Conservation (phyloP, 2,113 vertebrate species). For the Balaeniceps rex region DNA sequence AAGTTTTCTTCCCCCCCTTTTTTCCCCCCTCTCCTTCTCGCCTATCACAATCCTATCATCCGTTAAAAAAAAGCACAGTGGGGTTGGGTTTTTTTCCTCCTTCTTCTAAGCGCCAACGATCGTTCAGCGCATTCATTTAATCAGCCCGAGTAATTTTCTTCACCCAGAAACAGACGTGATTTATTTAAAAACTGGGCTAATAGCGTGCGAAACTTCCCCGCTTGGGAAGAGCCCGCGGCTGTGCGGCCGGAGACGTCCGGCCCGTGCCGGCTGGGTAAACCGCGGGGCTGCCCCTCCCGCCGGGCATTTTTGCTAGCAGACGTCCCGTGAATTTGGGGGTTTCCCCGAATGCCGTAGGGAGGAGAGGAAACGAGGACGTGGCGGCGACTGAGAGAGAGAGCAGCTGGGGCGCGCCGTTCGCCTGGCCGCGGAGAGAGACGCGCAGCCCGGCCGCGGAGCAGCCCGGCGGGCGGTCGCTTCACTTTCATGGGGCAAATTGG, state of each 20-base stretch:
- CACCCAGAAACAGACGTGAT: neutral
- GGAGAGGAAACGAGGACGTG: neutral
- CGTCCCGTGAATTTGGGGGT: rapidly evolving
- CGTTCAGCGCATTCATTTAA: neutral
- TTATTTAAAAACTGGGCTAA: neutral
- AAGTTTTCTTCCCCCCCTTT: slow-evolving; percentile 30
- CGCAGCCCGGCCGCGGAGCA: neutral
- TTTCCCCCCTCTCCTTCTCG: no score
- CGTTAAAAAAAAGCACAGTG: neutral
- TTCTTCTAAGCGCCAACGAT: neutral
- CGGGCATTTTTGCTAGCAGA: neutral
- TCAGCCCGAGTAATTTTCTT: neutral
- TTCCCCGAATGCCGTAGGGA: no score
- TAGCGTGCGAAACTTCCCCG: neutral
- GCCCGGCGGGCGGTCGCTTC: neutral
- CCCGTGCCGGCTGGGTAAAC: neutral
- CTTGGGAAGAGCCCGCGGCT: neutral
- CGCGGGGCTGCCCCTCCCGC: neutral
- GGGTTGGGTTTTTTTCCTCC: neutral
- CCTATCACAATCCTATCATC: neutral
- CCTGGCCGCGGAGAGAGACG: neutral
- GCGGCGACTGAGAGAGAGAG: neutral
- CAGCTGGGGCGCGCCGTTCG: neutral
- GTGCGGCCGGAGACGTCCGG: neutral
- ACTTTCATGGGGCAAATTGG: rapidly evolving